Base-by-base conservation (phyloP, 2,797 vertebrate species). In the Oreochromis mossambicus region DNA sequence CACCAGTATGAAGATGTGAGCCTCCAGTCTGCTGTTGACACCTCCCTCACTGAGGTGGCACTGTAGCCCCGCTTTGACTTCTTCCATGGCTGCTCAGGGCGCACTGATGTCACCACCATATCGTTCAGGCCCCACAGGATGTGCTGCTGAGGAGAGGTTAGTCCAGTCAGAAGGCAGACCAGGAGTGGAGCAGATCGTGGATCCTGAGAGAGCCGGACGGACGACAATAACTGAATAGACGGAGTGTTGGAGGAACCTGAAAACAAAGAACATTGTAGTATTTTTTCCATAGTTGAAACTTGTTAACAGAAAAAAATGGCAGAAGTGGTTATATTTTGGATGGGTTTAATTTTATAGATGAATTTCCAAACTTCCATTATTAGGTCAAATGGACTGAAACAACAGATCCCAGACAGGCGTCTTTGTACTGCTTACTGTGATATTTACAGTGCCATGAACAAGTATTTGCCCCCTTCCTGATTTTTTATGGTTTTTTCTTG, bases 111-210 rank as follows among this genome's bases (percentile, higher is more conserved):
- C 80, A 90, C 48, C 12, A 1, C 0, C 0, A 21, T 63, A 5
- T 88, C 82, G 2, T 93, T 8, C 4, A 89, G 61, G 91, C 94
- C 91, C 94, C 94, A 95, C 77, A 85, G 76, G 63, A 95, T 75
- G 3, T 70, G 75, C 46, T 76, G 87, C n/a, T 4, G 8, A 3
- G 86, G 55, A 0, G 90, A 83, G 11, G 4, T 17, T 1, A 92
- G 51, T 2, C 88, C 86, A 0, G 70, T 58, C 17, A 94, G 56
- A 7, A 93, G 2, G 36, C 94, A 95, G 82, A 95, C 83, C 58
- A 95, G 85, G 10, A 91, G 51, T 41, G 2, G 86, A 29, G 84
- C 61, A 41, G 86, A 19, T 32, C 5, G 73, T 11, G 89, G 80
- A 19, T 80, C 78, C 51, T 29, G 55, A 6, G 58, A 1, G 21